Base-by-base conservation (phyloP, 2,113 vertebrate genomes). In the Machaerirhynchus nigripectus region DNA sequence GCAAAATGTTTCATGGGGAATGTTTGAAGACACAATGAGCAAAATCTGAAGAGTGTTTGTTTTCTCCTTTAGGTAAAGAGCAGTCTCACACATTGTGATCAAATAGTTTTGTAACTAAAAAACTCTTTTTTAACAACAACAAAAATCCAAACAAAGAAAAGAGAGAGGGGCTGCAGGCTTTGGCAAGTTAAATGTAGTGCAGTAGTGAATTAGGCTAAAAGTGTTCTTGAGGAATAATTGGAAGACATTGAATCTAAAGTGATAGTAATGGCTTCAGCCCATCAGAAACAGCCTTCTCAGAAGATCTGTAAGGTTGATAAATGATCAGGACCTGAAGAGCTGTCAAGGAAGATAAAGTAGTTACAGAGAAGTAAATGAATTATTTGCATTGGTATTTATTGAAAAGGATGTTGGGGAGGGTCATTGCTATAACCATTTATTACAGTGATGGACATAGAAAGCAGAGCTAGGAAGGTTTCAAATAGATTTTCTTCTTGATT, bases 291-390 rank as follows among this genome's bases (percentile, higher is more conserved):
- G 60, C 75, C 31, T 75, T 84, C 47, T 84, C 60, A 71, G 84
- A 83, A 64, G 39, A 59, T 89, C 65, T 71, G 65, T 52, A n/a
- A 78, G 68, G 69, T 47, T 96, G 91, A 95, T 94, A 71, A 94
- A 89, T 82, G 87, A 63, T 42, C 27, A 30, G 74, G 60, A 81
- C 35, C 65, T 87, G 69, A 81, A 75, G 87, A 96, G 81, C 91
- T 94, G 89, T 75, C 87, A 91, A 44, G 65, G 78, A 87, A 96
- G 84, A 87, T 75, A 64, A 89, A 96, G 76, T 22, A 88, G 61
- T 90, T 92, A 16, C 3, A 56, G 61, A 55, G 63, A 71, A 91
- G 44, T 69, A 84, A 94, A 91, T 87, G 8, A 87, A 84, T 95
- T 89, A 64, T 75, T 94, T 89, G 84, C 61, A 35, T 63, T 78